Evolutionary conservation across 2,797 vertebrate genomes (phyloP), one percentile per base, ranked within the genome.

Genomic region (Pipistrellus kuhlii): DNA sequence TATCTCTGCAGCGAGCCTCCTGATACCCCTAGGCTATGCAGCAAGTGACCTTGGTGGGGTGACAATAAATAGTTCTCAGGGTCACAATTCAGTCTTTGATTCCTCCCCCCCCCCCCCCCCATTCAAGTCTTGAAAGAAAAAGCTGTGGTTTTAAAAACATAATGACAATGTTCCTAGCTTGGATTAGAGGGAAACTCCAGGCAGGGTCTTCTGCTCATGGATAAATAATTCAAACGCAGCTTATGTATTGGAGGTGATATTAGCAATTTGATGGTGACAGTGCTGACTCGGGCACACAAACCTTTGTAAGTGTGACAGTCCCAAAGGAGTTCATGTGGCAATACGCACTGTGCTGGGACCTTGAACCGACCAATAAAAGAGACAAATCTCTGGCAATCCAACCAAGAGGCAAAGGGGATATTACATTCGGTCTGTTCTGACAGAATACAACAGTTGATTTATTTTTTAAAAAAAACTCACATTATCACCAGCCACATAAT

Each of bases 141-240:
- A 48, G 21, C 38, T 59, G 27, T 53, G 32, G 41, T 87, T 78
- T 92, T 73, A 62, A 81, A 95, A 94, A 85, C 72, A 93, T 38
- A 84, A 76, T 38, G n/a, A 85, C 76, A 66, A 85, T 88, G 88
- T 91, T 92, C 59, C 85, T 85, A 76, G 53, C 77, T 93, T 75
- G 73, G 77, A 55, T 41, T 59, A 73, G 57, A 44, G 83, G 78
- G 85, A 84, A 93, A 68, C 51, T 76, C 73, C 62, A 35, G 30
- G 72, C 51, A 87, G 48, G 10, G 17, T 77, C 81, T 81, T 66
- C 57, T 25, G 30, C 57, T 94, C 77, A 48, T 92, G 46, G 95
- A 88, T 95, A 94, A 95, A 20, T 94, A 92, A 95, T 73, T 82
- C 77, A 82, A 89, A 93, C 68, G 62, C 68, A 78, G 68, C 20